Evolutionary conservation across 2,797 vertebrate species (phyloP).

Genomic region (Poecilia gillii): DNA sequence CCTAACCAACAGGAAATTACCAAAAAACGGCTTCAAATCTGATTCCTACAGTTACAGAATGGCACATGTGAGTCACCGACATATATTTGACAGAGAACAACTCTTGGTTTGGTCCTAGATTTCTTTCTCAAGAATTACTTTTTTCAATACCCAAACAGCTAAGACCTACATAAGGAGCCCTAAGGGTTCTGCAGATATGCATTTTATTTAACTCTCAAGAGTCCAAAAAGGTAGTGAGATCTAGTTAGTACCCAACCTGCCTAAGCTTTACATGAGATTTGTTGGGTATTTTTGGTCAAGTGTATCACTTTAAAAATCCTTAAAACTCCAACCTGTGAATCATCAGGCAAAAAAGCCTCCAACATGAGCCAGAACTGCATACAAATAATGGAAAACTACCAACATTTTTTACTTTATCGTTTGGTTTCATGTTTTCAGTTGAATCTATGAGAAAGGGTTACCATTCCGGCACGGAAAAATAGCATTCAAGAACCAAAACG

Average conservation of each 20-base stretch:
- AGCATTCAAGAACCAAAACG: not conserved
- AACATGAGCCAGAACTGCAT: not conserved
- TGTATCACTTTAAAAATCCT: not conserved
- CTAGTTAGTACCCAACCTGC: not conserved
- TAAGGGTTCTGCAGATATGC: not conserved
- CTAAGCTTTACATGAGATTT: not conserved
- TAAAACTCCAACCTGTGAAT: not conserved
- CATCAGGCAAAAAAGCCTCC: not conserved
- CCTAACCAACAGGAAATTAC: not conserved
- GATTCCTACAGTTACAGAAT: not conserved
- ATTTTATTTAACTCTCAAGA: not conserved
- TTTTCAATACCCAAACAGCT: not conserved
- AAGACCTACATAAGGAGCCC: not conserved
- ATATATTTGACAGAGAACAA: not conserved
- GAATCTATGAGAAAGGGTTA: not conserved
- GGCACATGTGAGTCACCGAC: not conserved
- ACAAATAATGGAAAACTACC: not conserved
- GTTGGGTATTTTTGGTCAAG: not conserved
- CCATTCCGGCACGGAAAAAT: not conserved
- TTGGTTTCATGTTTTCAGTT: not conserved
- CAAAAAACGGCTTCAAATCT: not conserved
- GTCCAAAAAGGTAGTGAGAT: not conserved
- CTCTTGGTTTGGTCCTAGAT: not conserved
- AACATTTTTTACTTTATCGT: not conserved
- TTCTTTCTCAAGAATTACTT: not conserved